phyloP scores from a whole-genome alignment of 2,888 invertebrate genomes.

The Cenopis cana region DNA sequence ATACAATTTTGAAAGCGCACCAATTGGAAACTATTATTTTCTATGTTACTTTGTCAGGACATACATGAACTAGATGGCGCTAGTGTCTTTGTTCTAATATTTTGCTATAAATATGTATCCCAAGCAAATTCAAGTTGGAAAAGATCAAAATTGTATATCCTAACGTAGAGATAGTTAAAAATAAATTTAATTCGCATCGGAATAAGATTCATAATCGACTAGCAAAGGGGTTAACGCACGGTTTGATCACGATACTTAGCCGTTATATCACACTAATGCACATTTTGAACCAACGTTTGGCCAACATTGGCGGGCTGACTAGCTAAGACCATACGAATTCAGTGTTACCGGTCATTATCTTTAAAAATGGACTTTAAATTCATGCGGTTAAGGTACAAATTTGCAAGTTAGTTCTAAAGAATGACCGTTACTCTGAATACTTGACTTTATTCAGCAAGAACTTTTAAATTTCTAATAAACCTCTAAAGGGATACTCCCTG shows the following conservation, averaged over 20 bases:
- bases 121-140: not conserved
- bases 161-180: conserved; percentile 19
- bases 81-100: no score
- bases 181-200: conserved; percentile 49
- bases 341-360: not conserved
- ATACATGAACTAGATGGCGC: conserved; percentile 37
- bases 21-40: conserved; percentile 49
- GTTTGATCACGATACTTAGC: conserved; percentile 49
- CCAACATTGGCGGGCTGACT: conserved; percentile 43
- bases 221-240: conserved; percentile 63
- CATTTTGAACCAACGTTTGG: conserved; percentile 35
- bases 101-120: no score
- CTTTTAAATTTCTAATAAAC: not conserved
- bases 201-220: conserved; percentile 79
- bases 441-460: not conserved
- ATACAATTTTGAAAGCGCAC: conserved; percentile 61
- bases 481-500: not conserved
- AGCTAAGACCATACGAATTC: conserved; percentile 38
- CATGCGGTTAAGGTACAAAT: not conserved
- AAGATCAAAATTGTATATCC: conserved; percentile 5
- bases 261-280: conserved; percentile 44
- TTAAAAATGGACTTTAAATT: not conserved
- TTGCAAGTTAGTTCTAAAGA: not conserved
- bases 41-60: conserved; percentile 17
- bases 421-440: not conserved